These are phyloP conservation scores for Scolanthus callimorphus DNA, from an alignment of 92 coral and sea anemone genomes.

Conservation along the genomic window DNA sequence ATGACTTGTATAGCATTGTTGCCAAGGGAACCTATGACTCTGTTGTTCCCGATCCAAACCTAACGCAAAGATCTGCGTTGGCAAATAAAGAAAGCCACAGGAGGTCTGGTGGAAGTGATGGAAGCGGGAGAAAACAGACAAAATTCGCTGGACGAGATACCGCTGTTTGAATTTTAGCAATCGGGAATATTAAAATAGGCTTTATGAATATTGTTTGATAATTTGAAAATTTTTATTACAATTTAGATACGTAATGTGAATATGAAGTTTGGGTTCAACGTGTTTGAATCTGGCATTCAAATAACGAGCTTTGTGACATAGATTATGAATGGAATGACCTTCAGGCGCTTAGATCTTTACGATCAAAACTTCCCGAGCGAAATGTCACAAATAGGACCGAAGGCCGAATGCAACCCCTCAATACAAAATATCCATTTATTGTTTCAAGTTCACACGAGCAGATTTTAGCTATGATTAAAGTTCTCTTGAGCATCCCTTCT, in stretches of 20 bases:
- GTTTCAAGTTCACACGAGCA: too few relatives aligned
- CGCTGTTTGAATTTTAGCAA: constrained; percentile 10
- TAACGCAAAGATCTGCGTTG: constrained; percentile 16
- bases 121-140: constrained; percentile 1
- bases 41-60: constrained; percentile 57
- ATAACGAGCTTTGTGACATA: too few relatives aligned
- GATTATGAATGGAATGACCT: too few relatives aligned
- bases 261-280: not conserved
- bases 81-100: constrained; percentile 10
- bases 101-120: constrained; percentile 12
- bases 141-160: constrained; percentile 24
- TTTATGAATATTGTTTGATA: not conserved
- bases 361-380: too few relatives aligned
- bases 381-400: too few relatives aligned
- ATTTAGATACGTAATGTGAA: not conserved
- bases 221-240: not conserved
- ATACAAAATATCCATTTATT: too few relatives aligned
- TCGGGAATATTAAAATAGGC: not conserved
- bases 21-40: constrained; percentile 82
- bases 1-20: constrained; percentile 91
- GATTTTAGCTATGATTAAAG: too few relatives aligned
- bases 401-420: too few relatives aligned
- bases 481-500: too few relatives aligned
- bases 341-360: too few relatives aligned
- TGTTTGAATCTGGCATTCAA: too few relatives aligned